Conservation (phyloP, 2,797 vertebrate genomes). For the Peromyscus aztecus region DNA sequence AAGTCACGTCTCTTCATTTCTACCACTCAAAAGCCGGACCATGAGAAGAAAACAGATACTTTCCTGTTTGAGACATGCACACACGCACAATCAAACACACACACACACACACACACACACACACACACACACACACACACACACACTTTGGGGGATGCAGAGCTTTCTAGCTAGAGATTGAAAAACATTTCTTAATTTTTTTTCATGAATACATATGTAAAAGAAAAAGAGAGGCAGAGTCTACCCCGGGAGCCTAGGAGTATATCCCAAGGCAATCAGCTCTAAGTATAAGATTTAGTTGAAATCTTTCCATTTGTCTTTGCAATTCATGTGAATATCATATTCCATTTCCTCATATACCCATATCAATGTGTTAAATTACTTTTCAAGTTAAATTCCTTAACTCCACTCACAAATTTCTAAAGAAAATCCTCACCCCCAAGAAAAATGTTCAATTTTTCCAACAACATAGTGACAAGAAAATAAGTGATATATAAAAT, state of each 20-base stretch:
- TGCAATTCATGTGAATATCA: background rate
- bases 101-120: background rate
- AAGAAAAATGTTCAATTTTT: background rate
- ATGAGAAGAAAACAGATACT: background rate
- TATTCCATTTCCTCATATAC: background rate
- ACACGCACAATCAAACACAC: background rate
- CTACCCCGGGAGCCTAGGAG: background rate
- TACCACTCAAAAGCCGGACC: background rate
- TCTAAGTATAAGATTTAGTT: background rate
- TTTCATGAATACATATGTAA: background rate
- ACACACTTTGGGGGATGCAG: background rate
- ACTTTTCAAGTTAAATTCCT: constrained; percentile 20
- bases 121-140: background rate
- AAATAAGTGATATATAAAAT: background rate
- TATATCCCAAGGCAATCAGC: background rate
- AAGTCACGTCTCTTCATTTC: background rate
- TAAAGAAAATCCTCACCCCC: background rate
- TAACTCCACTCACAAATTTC: background rate
- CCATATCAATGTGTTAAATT: background rate
- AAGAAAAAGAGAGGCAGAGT: background rate
- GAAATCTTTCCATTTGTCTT: background rate
- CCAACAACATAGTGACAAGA: background rate
- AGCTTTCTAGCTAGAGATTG: background rate
- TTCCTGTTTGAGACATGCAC: background rate
- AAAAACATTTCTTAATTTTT: background rate